A percentile compares a stretch with the other conserved stretches of the same genome.
Conservation (phyloP, 2,113 vertebrate genomes). For the Cololabis saira region DNA sequence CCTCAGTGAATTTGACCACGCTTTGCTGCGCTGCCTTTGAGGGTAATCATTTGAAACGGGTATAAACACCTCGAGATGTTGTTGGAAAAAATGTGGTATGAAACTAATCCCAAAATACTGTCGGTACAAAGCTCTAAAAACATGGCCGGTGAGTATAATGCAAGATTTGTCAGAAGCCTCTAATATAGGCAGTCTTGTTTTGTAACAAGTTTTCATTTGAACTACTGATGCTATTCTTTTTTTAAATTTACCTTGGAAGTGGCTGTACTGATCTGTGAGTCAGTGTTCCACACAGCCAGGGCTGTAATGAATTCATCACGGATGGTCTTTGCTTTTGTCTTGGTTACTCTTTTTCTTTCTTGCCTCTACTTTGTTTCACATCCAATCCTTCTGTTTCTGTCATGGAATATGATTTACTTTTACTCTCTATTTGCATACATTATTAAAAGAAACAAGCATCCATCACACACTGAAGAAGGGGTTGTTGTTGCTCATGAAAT, state of each 20-base stretch:
- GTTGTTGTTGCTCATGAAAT: too few species aligned
- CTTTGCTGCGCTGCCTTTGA: too few species aligned
- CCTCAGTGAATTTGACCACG: too few species aligned
- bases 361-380: background rate
- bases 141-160: background rate
- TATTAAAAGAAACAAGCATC: constrained; percentile 50
- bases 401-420: background rate
- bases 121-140: background rate
- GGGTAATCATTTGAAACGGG: too few species aligned
- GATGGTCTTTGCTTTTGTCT: background rate
- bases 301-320: constrained; percentile 50
- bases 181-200: background rate
- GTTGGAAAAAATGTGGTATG: too few species aligned
- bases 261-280: constrained; percentile 20
- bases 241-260: constrained; percentile 17
- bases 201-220: constrained; percentile 10
- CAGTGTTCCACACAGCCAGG: constrained; percentile 18
- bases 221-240: background rate
- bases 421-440: constrained; percentile 11
- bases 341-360: background rate
- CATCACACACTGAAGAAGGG: constrained; percentile 32
- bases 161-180: background rate
- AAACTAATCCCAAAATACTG: background rate
- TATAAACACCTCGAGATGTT: too few species aligned
- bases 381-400: background rate